Evolutionary conservation across 2,113 vertebrate genomes (phyloP).

Genomic region (Todiramphus chloris): DNA sequence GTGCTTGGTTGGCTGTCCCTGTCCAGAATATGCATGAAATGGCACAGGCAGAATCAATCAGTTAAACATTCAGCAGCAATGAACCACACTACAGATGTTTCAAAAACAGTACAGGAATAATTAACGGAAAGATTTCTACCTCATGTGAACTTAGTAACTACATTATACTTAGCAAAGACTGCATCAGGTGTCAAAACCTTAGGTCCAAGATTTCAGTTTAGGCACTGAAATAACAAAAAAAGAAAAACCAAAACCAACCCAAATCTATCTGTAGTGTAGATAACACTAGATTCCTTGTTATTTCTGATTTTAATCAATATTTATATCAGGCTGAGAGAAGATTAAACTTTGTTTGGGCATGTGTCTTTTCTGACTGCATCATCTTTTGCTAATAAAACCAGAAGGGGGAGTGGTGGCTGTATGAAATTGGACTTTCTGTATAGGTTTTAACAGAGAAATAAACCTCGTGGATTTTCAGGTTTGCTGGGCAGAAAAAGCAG

Average conservation of each 20-base stretch:
- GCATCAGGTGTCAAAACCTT: background rate
- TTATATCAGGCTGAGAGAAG: background rate
- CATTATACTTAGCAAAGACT: background rate
- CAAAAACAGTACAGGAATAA: background rate
- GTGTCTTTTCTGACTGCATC: background rate
- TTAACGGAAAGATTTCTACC: background rate
- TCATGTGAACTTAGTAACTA: fast-evolving
- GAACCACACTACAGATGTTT: background rate
- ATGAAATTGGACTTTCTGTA: background rate
- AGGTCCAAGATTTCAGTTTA: background rate
- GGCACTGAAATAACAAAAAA: background rate
- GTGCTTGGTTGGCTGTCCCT: background rate
- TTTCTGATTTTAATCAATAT: background rate
- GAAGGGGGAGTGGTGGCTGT: background rate
- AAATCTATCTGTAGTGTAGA: background rate
- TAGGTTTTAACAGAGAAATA: background rate
- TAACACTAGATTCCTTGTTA: background rate
- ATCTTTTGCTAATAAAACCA: background rate
- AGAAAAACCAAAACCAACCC: too few species aligned
- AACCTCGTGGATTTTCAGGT: background rate
- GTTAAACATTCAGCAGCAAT: background rate
- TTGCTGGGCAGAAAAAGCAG: background rate
- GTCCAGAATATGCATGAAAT: background rate
- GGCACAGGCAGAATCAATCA: background rate
- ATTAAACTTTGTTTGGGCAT: background rate